These are phyloP conservation scores for Pleuronectes platessa DNA, from an alignment of 2,113 vertebrate genomes.

Conservation along the genomic window DNA sequence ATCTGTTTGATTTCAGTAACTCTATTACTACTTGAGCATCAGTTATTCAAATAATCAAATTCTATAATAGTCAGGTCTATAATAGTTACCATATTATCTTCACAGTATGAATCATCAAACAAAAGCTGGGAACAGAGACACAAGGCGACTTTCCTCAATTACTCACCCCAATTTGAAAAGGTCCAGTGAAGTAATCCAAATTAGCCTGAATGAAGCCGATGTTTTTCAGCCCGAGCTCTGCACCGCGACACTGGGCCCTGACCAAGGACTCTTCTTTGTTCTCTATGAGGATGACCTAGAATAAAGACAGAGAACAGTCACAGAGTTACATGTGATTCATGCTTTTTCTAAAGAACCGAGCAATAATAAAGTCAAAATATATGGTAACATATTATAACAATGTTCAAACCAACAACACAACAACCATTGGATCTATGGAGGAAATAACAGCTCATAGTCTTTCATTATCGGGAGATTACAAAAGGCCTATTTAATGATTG, in stretches of 20 bases:
- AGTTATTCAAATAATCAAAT: neutral
- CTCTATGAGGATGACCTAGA: slow-evolving; percentile 93
- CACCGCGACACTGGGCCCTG: slow-evolving; percentile 88
- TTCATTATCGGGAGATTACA: neutral
- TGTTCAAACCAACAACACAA: neutral
- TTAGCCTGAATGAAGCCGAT: slow-evolving; percentile 96
- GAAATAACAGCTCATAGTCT: neutral
- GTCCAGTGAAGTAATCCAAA: slow-evolving; percentile 93
- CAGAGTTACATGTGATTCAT: neutral
- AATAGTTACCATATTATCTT: neutral
- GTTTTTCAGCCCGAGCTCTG: slow-evolving; percentile 89
- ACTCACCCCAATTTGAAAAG: slow-evolving; percentile 96
- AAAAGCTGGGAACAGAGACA: no score
- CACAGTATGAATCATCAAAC: neutral
- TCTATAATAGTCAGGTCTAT: neutral
- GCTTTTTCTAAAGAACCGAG: neutral
- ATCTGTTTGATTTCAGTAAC: neutral
- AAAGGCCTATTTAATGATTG: neutral
- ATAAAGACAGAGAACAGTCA: slow-evolving; percentile 21
- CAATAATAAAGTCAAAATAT: neutral
- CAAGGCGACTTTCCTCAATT: neutral
- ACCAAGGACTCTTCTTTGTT: slow-evolving; percentile 96
- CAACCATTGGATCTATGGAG: neutral
- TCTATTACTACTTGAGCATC: neutral
- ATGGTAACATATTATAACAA: neutral